phyloP scores from a whole-genome alignment of 2,888 invertebrate species.

The Temnothorax rugatulus region DNA sequence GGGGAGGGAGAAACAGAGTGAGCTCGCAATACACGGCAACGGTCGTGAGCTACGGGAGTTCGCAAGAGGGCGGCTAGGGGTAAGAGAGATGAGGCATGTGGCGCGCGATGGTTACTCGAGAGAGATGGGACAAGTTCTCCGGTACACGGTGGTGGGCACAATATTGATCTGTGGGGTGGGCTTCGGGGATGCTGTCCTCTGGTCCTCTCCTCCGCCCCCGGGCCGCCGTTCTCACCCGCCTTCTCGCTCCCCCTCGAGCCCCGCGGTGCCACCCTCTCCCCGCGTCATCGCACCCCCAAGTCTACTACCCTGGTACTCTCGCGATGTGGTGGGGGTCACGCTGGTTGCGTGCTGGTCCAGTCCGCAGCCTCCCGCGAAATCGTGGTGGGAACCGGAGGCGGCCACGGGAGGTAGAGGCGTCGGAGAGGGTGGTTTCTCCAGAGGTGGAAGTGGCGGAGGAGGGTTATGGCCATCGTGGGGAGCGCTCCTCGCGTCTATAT shows the following conservation, averaged over 20 bases:
- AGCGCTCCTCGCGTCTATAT: slow-evolving; percentile 75
- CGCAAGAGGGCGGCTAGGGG: slow-evolving; percentile 47
- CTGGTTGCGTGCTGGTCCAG: slow-evolving; percentile 84
- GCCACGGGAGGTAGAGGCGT: slow-evolving; percentile 57
- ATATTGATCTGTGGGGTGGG: slow-evolving; percentile 85
- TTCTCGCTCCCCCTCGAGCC: slow-evolving; percentile 55
- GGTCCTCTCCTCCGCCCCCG: slow-evolving; percentile 62
- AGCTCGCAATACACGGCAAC: slow-evolving; percentile 59
- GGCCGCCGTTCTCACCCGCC: slow-evolving; percentile 46
- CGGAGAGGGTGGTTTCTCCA: slow-evolving; percentile 49
- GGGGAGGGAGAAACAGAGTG: not conserved
- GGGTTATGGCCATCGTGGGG: slow-evolving; percentile 68
- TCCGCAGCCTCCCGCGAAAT: slow-evolving; percentile 84
- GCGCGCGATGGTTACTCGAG: slow-evolving; percentile 47
- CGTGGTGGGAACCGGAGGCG: slow-evolving; percentile 68
- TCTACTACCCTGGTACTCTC: slow-evolving; percentile 59
- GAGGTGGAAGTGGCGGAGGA: slow-evolving; percentile 65
- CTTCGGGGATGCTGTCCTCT: slow-evolving; percentile 76
- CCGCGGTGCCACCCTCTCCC: slow-evolving; percentile 61
- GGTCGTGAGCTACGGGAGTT: slow-evolving; percentile 69
- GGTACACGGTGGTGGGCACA: slow-evolving; percentile 83
- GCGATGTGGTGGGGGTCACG: slow-evolving; percentile 70
- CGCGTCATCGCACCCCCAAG: slow-evolving; percentile 57
- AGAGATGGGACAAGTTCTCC: slow-evolving; percentile 69
- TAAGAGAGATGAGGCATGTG: slow-evolving; percentile 56